These are phyloP conservation scores for Trematocara zebra DNA, from an alignment of 2,113 vertebrate species.

Conservation along the genomic window DNA sequence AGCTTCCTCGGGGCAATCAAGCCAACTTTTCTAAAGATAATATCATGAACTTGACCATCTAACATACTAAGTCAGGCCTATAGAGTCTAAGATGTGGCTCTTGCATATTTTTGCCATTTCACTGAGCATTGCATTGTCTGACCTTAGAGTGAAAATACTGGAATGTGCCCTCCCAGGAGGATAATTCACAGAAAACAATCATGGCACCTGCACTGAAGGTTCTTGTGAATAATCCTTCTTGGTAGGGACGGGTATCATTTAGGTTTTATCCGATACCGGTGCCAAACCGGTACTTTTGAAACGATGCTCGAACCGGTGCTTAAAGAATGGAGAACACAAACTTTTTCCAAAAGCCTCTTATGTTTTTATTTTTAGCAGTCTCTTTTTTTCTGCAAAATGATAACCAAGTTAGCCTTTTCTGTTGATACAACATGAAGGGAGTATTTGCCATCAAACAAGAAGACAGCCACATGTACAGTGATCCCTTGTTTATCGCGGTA, in stretches of 20 bases:
- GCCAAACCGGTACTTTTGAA: too few relatives aligned
- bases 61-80: not conserved
- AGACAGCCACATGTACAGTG: fast-evolving
- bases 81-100: not conserved
- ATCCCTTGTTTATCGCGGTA: too few relatives aligned
- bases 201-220: not conserved
- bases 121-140: not conserved
- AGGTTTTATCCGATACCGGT: too few relatives aligned
- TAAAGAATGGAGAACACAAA: too few relatives aligned
- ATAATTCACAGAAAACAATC: not conserved
- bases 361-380: too few relatives aligned
- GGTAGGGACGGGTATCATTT: not conserved
- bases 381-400: too few relatives aligned
- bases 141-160: not conserved
- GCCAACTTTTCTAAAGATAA: not conserved
- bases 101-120: not conserved
- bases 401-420: too few relatives aligned
- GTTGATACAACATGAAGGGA: too few relatives aligned
- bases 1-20: not conserved
- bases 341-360: too few relatives aligned
- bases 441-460: too few relatives aligned
- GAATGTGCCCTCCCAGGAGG: not conserved
- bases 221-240: not conserved
- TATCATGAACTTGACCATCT: not conserved
- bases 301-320: too few relatives aligned